Evolutionary conservation across 35 echinoderm and acorn worm species (phyloP).

Genomic region (Diadema setosum): DNA sequence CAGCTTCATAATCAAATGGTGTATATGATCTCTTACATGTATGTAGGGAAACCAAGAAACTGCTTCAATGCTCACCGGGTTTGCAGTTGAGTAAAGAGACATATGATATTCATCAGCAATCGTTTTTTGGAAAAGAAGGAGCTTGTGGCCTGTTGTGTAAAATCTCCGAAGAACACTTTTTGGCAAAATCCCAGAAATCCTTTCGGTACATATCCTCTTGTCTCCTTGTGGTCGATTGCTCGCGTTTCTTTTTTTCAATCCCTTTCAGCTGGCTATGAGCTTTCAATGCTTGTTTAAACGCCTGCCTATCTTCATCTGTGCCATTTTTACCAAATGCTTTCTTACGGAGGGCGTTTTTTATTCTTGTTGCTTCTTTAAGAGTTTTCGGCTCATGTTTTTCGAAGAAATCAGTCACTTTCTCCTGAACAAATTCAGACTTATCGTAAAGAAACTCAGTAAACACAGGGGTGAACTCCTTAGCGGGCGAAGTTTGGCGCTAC

Average conservation of each 20-base stretch:
- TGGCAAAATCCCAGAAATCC: slow-evolving; percentile 42
- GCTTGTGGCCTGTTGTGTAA: neutral
- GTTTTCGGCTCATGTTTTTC: neutral
- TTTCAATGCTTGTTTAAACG: slow-evolving; percentile 24
- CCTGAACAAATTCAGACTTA: neutral
- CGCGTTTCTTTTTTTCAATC: neutral
- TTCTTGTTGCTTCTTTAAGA: neutral
- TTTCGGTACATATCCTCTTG: slow-evolving; percentile 6
- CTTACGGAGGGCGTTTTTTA: neutral
- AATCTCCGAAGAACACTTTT: neutral
- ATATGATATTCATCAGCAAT: neutral
- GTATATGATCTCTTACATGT: neutral
- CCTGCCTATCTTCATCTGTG: neutral
- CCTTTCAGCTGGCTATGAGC: slow-evolving; percentile 21
- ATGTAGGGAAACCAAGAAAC: slow-evolving; percentile 18
- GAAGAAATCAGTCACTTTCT: neutral
- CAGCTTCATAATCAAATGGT: slow-evolving; percentile 10
- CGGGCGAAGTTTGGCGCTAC: neutral
- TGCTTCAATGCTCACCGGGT: neutral
- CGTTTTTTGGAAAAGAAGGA: neutral
- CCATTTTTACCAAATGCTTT: slow-evolving; percentile 3
- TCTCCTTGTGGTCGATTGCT: neutral
- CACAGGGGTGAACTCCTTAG: neutral
- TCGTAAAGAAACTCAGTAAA: neutral
- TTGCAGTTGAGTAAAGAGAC: neutral